These are phyloP conservation scores for Atractosteus spatula DNA, from an alignment of 2,113 vertebrate species.

Conservation along the genomic window DNA sequence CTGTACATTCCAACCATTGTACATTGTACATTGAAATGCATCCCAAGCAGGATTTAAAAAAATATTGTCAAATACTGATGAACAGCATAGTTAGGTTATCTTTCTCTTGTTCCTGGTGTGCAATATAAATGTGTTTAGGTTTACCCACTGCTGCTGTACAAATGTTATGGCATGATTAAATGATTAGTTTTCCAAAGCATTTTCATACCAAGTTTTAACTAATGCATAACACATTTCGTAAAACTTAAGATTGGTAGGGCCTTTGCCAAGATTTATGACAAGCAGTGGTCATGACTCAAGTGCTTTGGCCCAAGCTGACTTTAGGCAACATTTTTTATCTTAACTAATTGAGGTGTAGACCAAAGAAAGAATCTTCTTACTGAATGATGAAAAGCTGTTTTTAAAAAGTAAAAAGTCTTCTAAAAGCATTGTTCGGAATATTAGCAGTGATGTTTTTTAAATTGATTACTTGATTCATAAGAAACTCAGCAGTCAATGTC, in stretches of 20 bases:
- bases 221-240: not conserved
- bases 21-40: not conserved
- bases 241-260: constrained; percentile 9
- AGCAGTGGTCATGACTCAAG: constrained; percentile 2
- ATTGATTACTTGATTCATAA: constrained; percentile 32
- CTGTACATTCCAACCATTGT: not conserved
- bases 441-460: constrained; percentile 11
- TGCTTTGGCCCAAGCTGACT: not conserved
- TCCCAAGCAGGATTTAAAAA: constrained; percentile 2
- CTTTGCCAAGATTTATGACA: constrained; percentile 1
- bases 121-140: not conserved
- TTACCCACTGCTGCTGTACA: not conserved
- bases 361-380: not conserved
- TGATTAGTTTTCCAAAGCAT: not conserved
- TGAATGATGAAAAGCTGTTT: constrained; percentile 6
- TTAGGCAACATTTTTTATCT: not conserved
- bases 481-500: constrained; percentile 5
- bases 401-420: not conserved
- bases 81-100: constrained; percentile 14
- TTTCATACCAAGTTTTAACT: not conserved
- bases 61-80: constrained; percentile 3
- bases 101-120: not conserved
- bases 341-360: not conserved
- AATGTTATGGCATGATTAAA: constrained; percentile 7
- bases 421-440: not conserved